Conservation (phyloP, 2,888 invertebrate genomes). For the Brachynemurus nebulosus region DNA sequence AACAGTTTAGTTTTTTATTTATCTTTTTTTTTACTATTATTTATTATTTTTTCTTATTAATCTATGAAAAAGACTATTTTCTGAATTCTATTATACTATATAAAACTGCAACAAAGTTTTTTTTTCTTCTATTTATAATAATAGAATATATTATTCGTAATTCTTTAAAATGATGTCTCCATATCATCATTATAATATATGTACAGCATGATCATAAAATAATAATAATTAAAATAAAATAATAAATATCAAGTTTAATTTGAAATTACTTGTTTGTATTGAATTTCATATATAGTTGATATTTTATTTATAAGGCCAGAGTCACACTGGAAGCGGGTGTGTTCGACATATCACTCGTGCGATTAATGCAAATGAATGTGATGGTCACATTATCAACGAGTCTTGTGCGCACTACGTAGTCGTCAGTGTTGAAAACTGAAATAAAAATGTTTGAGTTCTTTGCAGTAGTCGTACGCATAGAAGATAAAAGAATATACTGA, state of each 20-base stretch:
- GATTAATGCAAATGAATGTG: too few species aligned
- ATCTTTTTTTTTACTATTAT: background rate
- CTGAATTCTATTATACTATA: background rate
- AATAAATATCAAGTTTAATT: background rate
- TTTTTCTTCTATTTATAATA: background rate
- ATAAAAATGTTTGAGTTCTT: too few species aligned
- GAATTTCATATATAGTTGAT: too few species aligned
- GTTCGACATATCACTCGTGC: too few species aligned
- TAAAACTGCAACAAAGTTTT: slow-evolving; percentile 1
- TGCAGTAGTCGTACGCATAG: too few species aligned
- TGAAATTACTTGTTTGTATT: background rate
- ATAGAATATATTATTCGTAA: background rate
- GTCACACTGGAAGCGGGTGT: too few species aligned
- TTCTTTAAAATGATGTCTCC: background rate
- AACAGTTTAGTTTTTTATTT: background rate
- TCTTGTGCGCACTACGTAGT: too few species aligned
- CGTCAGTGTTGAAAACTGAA: too few species aligned
- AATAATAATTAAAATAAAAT: background rate
- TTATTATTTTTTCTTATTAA: background rate
- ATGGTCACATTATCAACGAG: too few species aligned
- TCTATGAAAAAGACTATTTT: too few species aligned
- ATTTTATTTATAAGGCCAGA: too few species aligned
- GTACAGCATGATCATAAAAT: background rate
- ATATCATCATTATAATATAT: background rate
- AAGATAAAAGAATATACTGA: too few species aligned